Conservation (phyloP, 2,888 invertebrate genomes). For the Lasioglossum villosulum region DNA sequence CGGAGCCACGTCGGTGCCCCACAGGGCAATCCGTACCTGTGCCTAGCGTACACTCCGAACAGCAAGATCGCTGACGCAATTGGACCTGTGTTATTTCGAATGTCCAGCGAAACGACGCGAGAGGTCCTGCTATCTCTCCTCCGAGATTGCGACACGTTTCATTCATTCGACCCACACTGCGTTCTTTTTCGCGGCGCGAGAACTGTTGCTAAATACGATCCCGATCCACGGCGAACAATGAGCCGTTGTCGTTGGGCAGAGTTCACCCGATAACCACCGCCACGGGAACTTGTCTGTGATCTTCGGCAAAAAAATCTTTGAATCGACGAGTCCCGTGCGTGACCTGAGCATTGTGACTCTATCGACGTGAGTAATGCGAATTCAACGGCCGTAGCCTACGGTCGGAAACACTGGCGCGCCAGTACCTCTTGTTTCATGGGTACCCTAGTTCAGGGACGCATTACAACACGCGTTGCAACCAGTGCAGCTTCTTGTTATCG, state of each 20-base stretch:
- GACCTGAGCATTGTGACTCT: slow-evolving; percentile 48
- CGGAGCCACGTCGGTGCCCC: background rate
- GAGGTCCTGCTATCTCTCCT: slow-evolving; percentile 17
- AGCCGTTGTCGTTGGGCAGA: slow-evolving; percentile 47
- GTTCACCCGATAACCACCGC: slow-evolving; percentile 51
- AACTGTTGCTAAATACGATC: slow-evolving; percentile 41
- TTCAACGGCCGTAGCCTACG: slow-evolving; percentile 18
- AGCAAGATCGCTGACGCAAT: slow-evolving; percentile 5
- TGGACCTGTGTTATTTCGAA: slow-evolving; percentile 15
- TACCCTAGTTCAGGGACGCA: background rate
- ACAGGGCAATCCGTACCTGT: background rate
- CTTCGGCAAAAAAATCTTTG: background rate
- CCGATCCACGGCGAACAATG: slow-evolving; percentile 45
- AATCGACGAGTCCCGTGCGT: slow-evolving; percentile 32
- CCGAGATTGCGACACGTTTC: slow-evolving; percentile 52
- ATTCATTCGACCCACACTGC: slow-evolving; percentile 55
- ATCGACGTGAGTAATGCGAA: slow-evolving; percentile 51
- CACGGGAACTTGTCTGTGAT: slow-evolving; percentile 20
- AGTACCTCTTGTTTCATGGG: background rate
- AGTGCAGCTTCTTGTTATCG: background rate
- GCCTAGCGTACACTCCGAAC: background rate
- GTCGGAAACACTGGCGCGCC: background rate
- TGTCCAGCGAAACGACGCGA: slow-evolving; percentile 11
- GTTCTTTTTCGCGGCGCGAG: slow-evolving; percentile 26
- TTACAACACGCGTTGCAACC: background rate